Evolutionary conservation across 2,113 vertebrate genomes (phyloP).

Genomic region (Pseudois nayaur): DNA sequence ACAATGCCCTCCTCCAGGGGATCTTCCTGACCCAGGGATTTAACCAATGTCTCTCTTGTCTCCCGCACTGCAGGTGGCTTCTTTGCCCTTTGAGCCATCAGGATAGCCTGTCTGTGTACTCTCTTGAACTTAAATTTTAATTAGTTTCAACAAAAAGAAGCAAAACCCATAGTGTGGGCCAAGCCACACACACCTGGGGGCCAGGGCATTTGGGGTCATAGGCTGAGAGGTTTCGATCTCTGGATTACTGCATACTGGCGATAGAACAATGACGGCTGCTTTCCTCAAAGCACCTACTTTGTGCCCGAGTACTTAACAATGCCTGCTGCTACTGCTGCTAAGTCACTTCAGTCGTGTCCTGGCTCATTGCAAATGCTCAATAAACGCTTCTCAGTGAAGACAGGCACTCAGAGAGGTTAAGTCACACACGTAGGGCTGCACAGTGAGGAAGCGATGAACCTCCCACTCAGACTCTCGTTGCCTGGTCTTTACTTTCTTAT

Average conservation of each 20-base stretch:
- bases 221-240: background rate
- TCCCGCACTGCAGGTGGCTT: rapidly evolving
- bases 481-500: rapidly evolving
- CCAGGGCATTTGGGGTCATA: background rate
- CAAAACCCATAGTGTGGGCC: background rate
- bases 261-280: too few relatives aligned
- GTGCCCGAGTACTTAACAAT: rapidly evolving
- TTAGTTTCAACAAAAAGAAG: background rate
- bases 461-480: rapidly evolving
- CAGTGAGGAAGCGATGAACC: rapidly evolving
- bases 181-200: background rate
- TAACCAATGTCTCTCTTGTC: background rate
- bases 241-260: background rate
- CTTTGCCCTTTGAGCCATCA: background rate
- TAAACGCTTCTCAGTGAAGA: background rate
- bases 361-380: rapidly evolving
- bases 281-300: background rate
- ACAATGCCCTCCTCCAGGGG: background rate
- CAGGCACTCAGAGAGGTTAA: background rate
- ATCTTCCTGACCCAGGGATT: background rate
- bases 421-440: too few relatives aligned
- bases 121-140: background rate
- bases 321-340: too few relatives aligned
- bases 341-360: too few relatives aligned
- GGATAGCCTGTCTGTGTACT: background rate